A percentile compares a stretch with the other conserved stretches of the same genome.
phyloP scores from a whole-genome alignment of 2,113 vertebrate genomes.

The Sylvilagus bachmani region DNA sequence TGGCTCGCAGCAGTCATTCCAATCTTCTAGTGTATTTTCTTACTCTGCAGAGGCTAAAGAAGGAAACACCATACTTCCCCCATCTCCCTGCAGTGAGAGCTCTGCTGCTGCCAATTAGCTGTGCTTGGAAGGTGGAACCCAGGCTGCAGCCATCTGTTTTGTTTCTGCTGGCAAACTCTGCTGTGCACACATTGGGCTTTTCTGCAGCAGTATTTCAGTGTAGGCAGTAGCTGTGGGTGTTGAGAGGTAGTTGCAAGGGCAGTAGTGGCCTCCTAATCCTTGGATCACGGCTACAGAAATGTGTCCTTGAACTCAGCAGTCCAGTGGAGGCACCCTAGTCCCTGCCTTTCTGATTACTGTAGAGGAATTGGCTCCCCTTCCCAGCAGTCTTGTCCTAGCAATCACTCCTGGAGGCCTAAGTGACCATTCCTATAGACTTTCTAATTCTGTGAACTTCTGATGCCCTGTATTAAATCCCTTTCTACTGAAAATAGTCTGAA shows the following conservation, averaged over 20 bases:
- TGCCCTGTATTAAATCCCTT: neutral
- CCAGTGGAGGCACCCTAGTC: neutral
- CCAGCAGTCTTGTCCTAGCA: neutral
- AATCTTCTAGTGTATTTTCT: neutral
- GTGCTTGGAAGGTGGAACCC: neutral
- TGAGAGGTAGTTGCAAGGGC: neutral
- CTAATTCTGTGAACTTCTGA: neutral
- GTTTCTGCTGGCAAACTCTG: conserved; percentile 24
- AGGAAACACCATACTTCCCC: neutral
- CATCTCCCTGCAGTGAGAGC: neutral
- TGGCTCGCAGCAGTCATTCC: neutral
- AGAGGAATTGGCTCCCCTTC: neutral
- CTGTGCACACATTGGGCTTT: neutral
- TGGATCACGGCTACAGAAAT: neutral
- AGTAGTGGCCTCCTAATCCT: neutral
- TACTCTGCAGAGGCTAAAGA: neutral
- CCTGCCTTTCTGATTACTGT: neutral
- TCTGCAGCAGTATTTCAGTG: neutral
- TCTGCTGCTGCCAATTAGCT: conserved; percentile 45
- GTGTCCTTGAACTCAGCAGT: neutral
- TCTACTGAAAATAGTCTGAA: neutral
- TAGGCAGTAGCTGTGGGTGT: neutral
- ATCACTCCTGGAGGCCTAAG: neutral
- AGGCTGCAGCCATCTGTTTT: neutral
- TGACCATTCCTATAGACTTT: conserved; percentile 25